Evolutionary conservation across 2,797 vertebrate species (phyloP).

Genomic region (Gallinago nigripennis): DNA sequence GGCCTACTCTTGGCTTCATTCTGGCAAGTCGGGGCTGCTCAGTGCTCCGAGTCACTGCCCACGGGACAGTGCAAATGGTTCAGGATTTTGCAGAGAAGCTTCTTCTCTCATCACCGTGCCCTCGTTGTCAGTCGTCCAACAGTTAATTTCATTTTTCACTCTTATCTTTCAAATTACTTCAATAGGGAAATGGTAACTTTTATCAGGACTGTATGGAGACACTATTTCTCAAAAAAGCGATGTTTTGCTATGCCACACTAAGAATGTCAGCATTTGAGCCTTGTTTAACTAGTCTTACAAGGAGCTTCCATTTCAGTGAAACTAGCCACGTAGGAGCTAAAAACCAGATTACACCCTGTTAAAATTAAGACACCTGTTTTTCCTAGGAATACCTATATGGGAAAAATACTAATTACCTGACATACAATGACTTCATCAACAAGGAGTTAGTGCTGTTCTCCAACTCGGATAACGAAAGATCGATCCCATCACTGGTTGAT

Average conservation of each 20-base stretch:
- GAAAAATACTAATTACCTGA: slow-evolving; percentile 84
- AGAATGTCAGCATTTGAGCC: background rate
- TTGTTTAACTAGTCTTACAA: background rate
- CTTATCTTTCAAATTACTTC: background rate
- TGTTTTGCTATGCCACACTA: background rate
- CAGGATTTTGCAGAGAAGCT: background rate
- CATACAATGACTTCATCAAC: slow-evolving; percentile 96
- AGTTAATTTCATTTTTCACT: background rate
- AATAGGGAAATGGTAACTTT: background rate
- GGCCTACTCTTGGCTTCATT: background rate
- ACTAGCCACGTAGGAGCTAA: background rate
- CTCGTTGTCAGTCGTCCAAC: background rate
- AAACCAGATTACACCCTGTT: background rate
- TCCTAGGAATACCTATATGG: slow-evolving; percentile 93
- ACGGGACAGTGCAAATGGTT: background rate
- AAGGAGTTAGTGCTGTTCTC: slow-evolving; percentile 97
- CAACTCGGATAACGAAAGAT: slow-evolving; percentile 97
- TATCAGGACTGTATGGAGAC: background rate
- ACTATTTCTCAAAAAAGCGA: background rate
- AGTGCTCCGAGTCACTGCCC: background rate
- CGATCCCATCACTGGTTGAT: slow-evolving; percentile 93
- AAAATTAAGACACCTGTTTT: slow-evolving; percentile 17
- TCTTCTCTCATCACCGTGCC: background rate
- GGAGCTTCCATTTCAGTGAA: background rate
- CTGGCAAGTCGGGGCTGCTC: background rate